phyloP scores from a whole-genome alignment of 1,140 invertebrate genomes.

The Diabrotica virgifera region DNA sequence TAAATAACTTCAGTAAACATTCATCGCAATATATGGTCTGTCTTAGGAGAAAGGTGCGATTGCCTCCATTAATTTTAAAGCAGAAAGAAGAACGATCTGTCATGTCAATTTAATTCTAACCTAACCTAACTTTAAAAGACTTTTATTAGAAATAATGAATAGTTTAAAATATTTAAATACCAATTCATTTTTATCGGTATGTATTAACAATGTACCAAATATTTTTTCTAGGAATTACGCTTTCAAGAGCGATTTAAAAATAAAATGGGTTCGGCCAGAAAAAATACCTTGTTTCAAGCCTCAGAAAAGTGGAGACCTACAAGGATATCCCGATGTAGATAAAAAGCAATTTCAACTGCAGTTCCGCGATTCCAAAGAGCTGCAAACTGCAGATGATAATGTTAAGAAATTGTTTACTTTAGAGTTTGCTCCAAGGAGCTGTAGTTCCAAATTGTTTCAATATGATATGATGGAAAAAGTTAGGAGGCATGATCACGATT shows the following conservation, averaged over 20 bases:
- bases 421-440: slow-evolving; percentile 51
- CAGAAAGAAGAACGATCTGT: no score
- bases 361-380: slow-evolving; percentile 50
- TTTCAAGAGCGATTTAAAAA: slow-evolving; percentile 58
- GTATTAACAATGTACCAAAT: not conserved
- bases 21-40: no score
- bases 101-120: no score
- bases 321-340: slow-evolving; percentile 48
- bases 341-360: slow-evolving; percentile 42
- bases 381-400: slow-evolving; percentile 55
- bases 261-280: slow-evolving; percentile 61
- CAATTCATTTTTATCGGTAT: no score
- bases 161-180: not conserved
- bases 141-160: not conserved
- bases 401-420: slow-evolving; percentile 59
- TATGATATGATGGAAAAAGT: slow-evolving; percentile 53
- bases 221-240: slow-evolving; percentile 44
- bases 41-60: no score
- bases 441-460: slow-evolving; percentile 44
- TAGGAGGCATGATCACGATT: slow-evolving; percentile 56
- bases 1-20: no score
- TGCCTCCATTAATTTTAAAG: no score
- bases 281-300: slow-evolving; percentile 54
- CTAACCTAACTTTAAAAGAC: not conserved
- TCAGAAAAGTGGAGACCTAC: slow-evolving; percentile 58